phyloP scores from a whole-genome alignment of 2,888 invertebrate genomes.

The Pseudanteris insignis region DNA sequence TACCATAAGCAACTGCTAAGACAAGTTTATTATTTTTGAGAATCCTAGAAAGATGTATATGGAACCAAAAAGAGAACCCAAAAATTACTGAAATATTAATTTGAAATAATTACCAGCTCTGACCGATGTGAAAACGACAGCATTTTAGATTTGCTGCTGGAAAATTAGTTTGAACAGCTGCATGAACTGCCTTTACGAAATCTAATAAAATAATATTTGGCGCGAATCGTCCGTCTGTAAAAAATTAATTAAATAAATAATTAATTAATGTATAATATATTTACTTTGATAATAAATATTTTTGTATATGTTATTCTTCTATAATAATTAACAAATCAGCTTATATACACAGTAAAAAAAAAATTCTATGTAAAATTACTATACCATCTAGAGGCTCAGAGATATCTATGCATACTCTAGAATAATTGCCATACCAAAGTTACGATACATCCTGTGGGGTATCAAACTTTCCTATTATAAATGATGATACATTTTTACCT shows the following conservation, averaged over 20 bases:
- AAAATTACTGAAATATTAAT: neutral
- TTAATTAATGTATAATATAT: too few species aligned
- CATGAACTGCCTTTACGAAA: conserved; percentile 4
- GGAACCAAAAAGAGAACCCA: neutral
- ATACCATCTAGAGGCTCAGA: too few species aligned
- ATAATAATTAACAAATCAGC: too few species aligned
- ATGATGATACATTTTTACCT: too few species aligned
- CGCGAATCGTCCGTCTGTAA: neutral
- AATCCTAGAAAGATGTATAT: neutral
- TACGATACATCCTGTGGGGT: too few species aligned
- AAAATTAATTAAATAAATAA: neutral
- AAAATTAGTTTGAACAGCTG: conserved; percentile 2
- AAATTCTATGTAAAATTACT: too few species aligned
- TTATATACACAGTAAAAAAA: too few species aligned
- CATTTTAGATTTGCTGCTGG: conserved; percentile 1
- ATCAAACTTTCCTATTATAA: too few species aligned
- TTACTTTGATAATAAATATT: too few species aligned
- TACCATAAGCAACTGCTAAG: neutral
- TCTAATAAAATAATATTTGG: conserved; percentile 1
- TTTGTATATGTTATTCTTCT: too few species aligned
- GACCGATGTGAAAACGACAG: conserved; percentile 10
- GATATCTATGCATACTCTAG: too few species aligned
- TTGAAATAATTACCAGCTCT: conserved; percentile 1
- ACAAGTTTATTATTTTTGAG: conserved; percentile 2
- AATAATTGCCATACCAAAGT: too few species aligned